Conservation (phyloP, 2,888 invertebrate genomes). For the Drosophila falleni region DNA sequence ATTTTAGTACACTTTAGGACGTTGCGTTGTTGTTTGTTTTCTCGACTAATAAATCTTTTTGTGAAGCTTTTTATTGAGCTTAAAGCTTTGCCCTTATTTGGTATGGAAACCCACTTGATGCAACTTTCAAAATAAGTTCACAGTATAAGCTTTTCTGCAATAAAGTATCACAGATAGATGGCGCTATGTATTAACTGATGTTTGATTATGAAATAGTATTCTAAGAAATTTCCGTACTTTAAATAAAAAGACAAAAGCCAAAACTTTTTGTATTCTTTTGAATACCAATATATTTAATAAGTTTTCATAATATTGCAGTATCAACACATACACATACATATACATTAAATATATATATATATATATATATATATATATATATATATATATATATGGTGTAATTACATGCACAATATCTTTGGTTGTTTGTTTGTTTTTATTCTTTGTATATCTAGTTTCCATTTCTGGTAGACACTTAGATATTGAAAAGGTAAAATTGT, state of each 20-base stretch:
- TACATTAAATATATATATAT: no score
- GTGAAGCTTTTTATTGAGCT: constrained; percentile 14
- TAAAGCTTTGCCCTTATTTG: not conserved
- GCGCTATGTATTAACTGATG: not conserved
- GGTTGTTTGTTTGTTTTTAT: constrained; percentile 35
- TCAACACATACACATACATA: constrained; percentile 50
- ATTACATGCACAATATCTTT: constrained; percentile 55
- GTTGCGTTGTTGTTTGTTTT: constrained; percentile 8
- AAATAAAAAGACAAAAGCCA: not conserved
- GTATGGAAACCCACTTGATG: not conserved
- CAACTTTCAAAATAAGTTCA: not conserved
- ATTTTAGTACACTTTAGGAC: constrained; percentile 11
- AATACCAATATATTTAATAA: constrained; percentile 60
- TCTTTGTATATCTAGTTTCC: constrained; percentile 54
- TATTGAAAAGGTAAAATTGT: constrained; percentile 82
- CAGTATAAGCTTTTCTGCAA: not conserved
- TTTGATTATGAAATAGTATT: not conserved
- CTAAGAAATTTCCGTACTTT: not conserved
- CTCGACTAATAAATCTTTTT: constrained; percentile 21
- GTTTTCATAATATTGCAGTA: constrained; percentile 59
- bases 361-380: constrained; percentile 28
- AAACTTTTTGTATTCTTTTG: constrained; percentile 7
- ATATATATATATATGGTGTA: constrained; percentile 11
- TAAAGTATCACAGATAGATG: constrained; percentile 11
- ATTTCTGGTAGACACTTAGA: constrained; percentile 81